These are phyloP conservation scores for Tamandua tetradactyla DNA, from an alignment of 2,797 vertebrate genomes.

Conservation along the genomic window DNA sequence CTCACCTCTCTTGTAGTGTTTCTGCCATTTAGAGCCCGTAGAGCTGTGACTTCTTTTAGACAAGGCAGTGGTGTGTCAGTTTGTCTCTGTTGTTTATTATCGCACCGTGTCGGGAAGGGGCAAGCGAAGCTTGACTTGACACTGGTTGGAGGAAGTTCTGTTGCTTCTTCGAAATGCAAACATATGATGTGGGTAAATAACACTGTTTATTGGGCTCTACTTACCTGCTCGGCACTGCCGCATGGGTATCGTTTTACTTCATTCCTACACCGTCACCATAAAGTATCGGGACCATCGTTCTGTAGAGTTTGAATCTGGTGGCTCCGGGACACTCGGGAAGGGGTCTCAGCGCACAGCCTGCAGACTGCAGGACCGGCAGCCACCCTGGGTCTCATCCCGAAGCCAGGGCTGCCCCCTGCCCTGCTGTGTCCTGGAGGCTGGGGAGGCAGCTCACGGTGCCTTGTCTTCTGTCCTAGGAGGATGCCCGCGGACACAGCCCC, in stretches of 20 bases:
- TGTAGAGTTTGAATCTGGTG: not conserved
- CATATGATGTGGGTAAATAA: too few species aligned
- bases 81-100: not conserved
- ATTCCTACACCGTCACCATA: rapidly evolving
- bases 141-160: too few species aligned
- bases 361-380: too few species aligned
- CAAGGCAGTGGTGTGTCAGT: not conserved
- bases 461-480: conserved; percentile 85
- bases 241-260: not conserved
- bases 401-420: rapidly evolving
- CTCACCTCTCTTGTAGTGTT: not conserved
- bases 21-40: too few species aligned
- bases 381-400: rapidly evolving
- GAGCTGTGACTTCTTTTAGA: not conserved
- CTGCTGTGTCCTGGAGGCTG: rapidly evolving
- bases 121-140: not conserved
- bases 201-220: rapidly evolving
- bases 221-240: not conserved
- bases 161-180: not conserved
- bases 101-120: not conserved
- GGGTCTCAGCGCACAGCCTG: rapidly evolving
- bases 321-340: not conserved
- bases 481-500: conserved; percentile 87
- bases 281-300: not conserved
- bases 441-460: rapidly evolving